Conservation (phyloP, 2,888 invertebrate genomes). For the Hirudinaria manillensis region DNA sequence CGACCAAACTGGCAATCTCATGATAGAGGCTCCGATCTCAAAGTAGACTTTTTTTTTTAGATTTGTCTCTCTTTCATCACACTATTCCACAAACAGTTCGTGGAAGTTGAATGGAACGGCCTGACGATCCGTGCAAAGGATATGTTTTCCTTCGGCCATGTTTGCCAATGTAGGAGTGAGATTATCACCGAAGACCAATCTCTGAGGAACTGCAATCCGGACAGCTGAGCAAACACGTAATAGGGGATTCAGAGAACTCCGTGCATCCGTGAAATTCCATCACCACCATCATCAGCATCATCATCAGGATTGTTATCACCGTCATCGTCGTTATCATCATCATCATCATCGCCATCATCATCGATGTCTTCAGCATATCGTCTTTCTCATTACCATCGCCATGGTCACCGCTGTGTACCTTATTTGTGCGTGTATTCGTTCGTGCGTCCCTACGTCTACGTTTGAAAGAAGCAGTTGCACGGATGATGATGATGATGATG, state of each 20-base stretch:
- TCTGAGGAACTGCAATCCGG: background rate
- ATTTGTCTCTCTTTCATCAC: background rate
- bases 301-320: background rate
- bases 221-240: background rate
- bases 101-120: no score
- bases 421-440: no score
- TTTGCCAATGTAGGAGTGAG: background rate
- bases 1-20: conserved; percentile 24
- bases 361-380: no score
- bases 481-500: no score
- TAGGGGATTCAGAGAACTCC: conserved; percentile 3
- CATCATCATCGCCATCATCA: background rate
- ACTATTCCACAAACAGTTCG: background rate
- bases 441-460: no score
- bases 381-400: no score
- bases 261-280: background rate
- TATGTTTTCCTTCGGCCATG: no score
- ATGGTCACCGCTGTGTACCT: no score
- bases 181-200: background rate
- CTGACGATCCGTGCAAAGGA: background rate
- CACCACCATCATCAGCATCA: background rate
- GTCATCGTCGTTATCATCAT: background rate
- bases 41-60: background rate
- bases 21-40: conserved; percentile 28
- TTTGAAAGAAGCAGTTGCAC: no score